These are phyloP conservation scores for Pedicia rivosa DNA, from an alignment of 2,888 invertebrate genomes.

Conservation along the genomic window DNA sequence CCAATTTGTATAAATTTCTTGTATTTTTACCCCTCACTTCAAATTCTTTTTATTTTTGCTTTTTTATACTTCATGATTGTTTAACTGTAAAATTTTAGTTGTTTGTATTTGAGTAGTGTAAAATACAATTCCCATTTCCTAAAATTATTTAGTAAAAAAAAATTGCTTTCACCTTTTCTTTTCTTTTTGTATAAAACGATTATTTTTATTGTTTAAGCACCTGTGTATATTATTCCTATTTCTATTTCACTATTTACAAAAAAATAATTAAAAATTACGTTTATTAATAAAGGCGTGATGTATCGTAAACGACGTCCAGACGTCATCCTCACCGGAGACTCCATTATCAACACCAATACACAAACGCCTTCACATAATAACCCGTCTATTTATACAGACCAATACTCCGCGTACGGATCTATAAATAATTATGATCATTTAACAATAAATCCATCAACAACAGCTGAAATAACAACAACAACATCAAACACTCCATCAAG, in stretches of 20 bases:
- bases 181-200: no score
- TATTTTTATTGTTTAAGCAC: background rate
- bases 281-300: constrained; percentile 35
- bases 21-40: no score
- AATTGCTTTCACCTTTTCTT: no score
- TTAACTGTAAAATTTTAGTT: no score
- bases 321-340: background rate
- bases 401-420: constrained; percentile 21
- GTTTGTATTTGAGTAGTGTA: no score
- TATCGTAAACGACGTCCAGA: constrained; percentile 25
- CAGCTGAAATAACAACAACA: constrained; percentile 1
- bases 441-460: constrained; percentile 3
- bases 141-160: no score
- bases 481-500: no score
- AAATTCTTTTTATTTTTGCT: no score
- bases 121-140: no score
- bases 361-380: background rate
- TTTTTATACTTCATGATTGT: no score
- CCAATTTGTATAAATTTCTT: no score
- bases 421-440: constrained; percentile 13
- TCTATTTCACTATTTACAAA: constrained; percentile 1
- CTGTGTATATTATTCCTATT: background rate
- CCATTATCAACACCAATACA: background rate
- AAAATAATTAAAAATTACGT: background rate
- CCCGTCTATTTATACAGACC: background rate